Conservation (phyloP, 2,113 vertebrate species). For the Zosterops borbonicus region DNA sequence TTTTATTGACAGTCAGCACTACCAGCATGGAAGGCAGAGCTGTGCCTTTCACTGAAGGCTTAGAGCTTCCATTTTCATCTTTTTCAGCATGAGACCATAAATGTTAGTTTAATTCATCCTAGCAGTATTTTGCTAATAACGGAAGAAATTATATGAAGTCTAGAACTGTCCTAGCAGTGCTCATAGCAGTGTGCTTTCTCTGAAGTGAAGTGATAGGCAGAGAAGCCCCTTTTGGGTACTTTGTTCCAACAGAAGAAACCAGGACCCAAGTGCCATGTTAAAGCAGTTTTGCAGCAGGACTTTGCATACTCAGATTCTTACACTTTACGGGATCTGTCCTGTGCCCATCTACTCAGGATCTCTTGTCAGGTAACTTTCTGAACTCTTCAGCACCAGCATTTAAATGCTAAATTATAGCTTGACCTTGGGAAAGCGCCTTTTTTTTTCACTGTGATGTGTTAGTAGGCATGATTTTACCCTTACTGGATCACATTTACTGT, state of each 20-base stretch:
- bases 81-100: fast-evolving
- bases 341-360: not conserved
- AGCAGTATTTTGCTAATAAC: not conserved
- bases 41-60: not conserved
- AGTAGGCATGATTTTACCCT: not conserved
- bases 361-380: not conserved
- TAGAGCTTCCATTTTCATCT: not conserved
- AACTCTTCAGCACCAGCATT: not conserved
- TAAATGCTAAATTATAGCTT: not conserved
- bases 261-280: too few species aligned
- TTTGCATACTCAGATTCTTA: not conserved
- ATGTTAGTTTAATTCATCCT: not conserved
- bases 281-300: not conserved
- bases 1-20: not conserved
- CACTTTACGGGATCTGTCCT: fast-evolving
- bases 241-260: not conserved
- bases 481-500: not conserved
- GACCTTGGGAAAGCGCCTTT: not conserved
- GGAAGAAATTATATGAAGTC: not conserved
- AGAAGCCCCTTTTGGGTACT: not conserved
- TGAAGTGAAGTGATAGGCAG: not conserved
- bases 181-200: not conserved
- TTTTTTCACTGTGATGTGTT: not conserved
- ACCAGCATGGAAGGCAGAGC: not conserved
- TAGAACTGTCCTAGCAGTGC: not conserved